Conservation (phyloP, 2,888 invertebrate genomes). For the Nemapogon koenigi region DNA sequence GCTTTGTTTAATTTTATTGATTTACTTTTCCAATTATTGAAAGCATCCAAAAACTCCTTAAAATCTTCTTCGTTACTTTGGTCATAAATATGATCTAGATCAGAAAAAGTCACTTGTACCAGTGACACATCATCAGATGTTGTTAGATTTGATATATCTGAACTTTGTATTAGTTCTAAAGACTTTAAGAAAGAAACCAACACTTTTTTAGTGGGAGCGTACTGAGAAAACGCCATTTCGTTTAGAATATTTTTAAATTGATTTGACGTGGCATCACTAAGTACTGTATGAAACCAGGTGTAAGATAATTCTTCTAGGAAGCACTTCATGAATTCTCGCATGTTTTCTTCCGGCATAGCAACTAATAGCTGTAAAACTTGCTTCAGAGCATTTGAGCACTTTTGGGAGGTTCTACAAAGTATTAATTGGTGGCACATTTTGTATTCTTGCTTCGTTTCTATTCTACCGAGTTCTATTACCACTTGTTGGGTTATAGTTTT, state of each 20-base stretch:
- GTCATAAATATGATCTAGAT: conserved; percentile 37
- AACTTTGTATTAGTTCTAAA: conserved; percentile 24
- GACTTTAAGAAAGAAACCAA: conserved; percentile 26
- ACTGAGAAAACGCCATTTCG: conserved; percentile 33
- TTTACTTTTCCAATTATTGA: conserved; percentile 23
- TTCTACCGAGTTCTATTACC: conserved; percentile 24
- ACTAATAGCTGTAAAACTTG: conserved; percentile 24
- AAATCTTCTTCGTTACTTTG: conserved; percentile 27
- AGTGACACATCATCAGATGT: conserved; percentile 25
- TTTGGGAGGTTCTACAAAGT: conserved; percentile 28
- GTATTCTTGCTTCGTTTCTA: conserved; percentile 30
- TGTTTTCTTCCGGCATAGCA: conserved; percentile 22
- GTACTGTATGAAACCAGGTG: conserved; percentile 16
- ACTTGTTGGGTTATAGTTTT: conserved; percentile 14
- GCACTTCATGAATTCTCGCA: conserved; percentile 23
- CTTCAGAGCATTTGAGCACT: conserved; percentile 29
- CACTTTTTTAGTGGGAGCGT: conserved; percentile 28
- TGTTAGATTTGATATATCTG: background rate
- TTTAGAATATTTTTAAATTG: conserved; percentile 36
- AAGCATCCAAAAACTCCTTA: conserved; percentile 25
- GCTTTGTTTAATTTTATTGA: conserved; percentile 20
- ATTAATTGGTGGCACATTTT: conserved; percentile 29
- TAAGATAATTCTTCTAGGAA: conserved; percentile 20
- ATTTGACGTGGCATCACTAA: conserved; percentile 27
- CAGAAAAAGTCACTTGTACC: conserved; percentile 35